These are phyloP conservation scores for Myxocyprinus asiaticus DNA, from an alignment of 2,113 vertebrate genomes.

Conservation along the genomic window DNA sequence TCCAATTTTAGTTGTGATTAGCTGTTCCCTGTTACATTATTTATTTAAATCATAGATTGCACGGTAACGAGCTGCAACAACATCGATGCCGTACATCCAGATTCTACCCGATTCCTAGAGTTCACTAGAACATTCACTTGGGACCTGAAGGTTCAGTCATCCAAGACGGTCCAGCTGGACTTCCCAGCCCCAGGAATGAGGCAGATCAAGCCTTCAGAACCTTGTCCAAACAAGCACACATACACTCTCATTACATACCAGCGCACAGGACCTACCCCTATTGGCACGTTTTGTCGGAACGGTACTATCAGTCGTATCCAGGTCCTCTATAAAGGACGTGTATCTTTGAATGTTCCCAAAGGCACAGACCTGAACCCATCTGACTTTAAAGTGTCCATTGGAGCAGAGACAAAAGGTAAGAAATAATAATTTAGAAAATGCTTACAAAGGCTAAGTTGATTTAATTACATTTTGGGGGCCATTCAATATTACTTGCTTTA, in stretches of 20 bases:
- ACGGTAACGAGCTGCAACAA: conserved; percentile 67
- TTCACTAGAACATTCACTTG: conserved; percentile 86
- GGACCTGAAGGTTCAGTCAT: conserved; percentile 74
- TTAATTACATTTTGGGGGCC: too few relatives aligned
- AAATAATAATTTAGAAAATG: neutral
- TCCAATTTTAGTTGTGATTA: too few relatives aligned
- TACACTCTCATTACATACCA: conserved; percentile 73
- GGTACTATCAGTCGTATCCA: conserved; percentile 80
- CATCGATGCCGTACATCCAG: conserved; percentile 70
- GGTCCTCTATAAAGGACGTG: conserved; percentile 69
- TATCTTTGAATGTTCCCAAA: conserved; percentile 75
- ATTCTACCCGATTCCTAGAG: conserved; percentile 68
- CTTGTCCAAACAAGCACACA: conserved; percentile 74
- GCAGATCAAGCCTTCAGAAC: conserved; percentile 75
- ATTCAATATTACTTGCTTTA: too few relatives aligned
- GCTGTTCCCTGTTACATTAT: neutral
- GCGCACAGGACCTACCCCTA: conserved; percentile 54
- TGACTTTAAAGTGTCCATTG: conserved; percentile 77
- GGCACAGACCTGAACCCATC: conserved; percentile 63
- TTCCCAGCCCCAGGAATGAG: conserved; percentile 78
- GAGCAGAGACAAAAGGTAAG: conserved; percentile 81
- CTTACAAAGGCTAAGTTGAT: neutral
- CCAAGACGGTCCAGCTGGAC: conserved; percentile 77
- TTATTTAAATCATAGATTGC: conserved; percentile 77
- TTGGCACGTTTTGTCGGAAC: conserved; percentile 87